phyloP scores from a whole-genome alignment of 2,113 vertebrate species.

The Junco hyemalis region DNA sequence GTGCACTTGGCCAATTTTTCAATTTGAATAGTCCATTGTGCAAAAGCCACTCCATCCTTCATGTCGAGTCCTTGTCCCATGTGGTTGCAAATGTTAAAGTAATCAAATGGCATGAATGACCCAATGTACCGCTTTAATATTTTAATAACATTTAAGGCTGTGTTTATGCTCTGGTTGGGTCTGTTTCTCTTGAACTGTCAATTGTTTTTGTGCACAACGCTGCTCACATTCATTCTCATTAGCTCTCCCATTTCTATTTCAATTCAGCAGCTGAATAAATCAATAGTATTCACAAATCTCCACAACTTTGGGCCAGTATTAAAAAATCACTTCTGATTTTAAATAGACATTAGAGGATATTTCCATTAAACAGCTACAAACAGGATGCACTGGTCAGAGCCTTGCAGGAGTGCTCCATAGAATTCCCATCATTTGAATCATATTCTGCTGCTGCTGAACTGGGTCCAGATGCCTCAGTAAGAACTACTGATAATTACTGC shows the following conservation, averaged over 20 bases:
- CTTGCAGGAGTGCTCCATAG: not conserved
- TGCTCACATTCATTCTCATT: slow-evolving; percentile 19
- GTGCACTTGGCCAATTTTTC: not conserved
- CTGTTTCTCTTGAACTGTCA: slow-evolving; percentile 17
- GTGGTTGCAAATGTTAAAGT: slow-evolving; percentile 1
- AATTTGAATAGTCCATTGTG: slow-evolving; percentile 15
- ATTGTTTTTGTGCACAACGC: not conserved
- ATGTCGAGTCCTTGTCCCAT: slow-evolving; percentile 11
- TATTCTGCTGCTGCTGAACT: not conserved
- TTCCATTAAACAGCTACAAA: not conserved
- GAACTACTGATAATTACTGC: not conserved
- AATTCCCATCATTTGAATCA: not conserved
- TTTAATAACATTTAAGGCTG: slow-evolving; percentile 34
- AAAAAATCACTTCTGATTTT: slow-evolving; percentile 1
- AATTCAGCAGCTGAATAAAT: not conserved
- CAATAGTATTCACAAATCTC: not conserved
- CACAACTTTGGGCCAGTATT: not conserved
- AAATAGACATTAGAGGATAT: not conserved
- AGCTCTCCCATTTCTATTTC: slow-evolving; percentile 5
- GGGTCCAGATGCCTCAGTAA: not conserved
- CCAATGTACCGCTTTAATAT: not conserved
- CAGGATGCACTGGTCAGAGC: not conserved
- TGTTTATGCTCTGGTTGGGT: slow-evolving; percentile 5
- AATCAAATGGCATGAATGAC: slow-evolving; percentile 6
- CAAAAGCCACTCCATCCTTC: slow-evolving; percentile 33